These are phyloP conservation scores for Jacana jacana DNA, from an alignment of 2,113 vertebrate species.

Conservation along the genomic window DNA sequence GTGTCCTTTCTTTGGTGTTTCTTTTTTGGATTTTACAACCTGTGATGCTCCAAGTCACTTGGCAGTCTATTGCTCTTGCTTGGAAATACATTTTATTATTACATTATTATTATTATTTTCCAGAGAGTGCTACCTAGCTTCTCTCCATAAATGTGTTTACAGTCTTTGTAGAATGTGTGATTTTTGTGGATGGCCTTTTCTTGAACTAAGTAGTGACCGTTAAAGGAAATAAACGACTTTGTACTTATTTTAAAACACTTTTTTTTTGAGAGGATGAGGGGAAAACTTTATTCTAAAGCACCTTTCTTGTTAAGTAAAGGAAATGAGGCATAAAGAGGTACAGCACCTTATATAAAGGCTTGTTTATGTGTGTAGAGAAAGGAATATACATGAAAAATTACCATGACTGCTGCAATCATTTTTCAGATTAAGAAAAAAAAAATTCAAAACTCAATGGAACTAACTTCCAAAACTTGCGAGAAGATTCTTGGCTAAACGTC, in stretches of 20 bases:
- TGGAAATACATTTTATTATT: neutral
- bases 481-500: neutral
- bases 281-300: neutral
- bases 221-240: neutral
- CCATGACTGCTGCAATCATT: neutral
- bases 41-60: neutral
- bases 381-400: neutral
- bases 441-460: neutral
- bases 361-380: neutral
- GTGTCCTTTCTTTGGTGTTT: neutral
- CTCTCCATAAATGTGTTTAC: neutral
- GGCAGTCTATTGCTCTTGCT: neutral
- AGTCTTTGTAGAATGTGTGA: neutral
- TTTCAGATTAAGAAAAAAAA: neutral
- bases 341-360: neutral
- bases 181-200: neutral
- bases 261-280: neutral
- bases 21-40: neutral
- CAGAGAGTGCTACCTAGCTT: neutral
- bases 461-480: neutral
- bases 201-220: neutral
- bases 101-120: neutral
- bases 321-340: slow-evolving; percentile 46
- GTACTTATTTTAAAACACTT: neutral
- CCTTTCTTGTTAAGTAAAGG: slow-evolving; percentile 9